Evolutionary conservation across 2,888 invertebrate species (phyloP).

Genomic region (Tetanocera ferruginea): DNA sequence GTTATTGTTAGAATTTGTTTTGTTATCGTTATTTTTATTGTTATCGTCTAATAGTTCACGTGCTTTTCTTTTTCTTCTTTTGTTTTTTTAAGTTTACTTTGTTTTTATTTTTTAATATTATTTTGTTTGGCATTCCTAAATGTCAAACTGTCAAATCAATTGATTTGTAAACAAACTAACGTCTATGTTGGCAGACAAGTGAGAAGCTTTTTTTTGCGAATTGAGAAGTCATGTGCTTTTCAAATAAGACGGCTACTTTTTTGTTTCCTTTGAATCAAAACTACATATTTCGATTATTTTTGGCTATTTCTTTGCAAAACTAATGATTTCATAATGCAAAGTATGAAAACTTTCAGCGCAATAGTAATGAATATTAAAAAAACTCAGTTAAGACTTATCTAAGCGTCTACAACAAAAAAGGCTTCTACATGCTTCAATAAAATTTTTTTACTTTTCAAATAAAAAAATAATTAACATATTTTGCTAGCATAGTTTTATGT

Average conservation of each 20-base stretch:
- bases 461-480: too few species aligned
- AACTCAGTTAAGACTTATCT: too few species aligned
- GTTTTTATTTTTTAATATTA: neutral
- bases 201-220: neutral
- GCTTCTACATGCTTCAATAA: too few species aligned
- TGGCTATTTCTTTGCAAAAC: too few species aligned
- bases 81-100: neutral
- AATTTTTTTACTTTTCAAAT: too few species aligned
- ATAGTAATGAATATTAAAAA: too few species aligned
- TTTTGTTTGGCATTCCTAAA: slow-evolving; percentile 20
- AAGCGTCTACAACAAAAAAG: too few species aligned
- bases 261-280: too few species aligned
- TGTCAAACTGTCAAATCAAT: slow-evolving; percentile 37
- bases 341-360: too few species aligned
- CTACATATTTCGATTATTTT: too few species aligned
- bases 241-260: neutral
- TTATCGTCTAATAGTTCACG: slow-evolving; percentile 6
- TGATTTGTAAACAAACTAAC: slow-evolving; percentile 26
- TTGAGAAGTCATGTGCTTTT: neutral
- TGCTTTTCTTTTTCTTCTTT: neutral
- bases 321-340: too few species aligned
- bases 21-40: slow-evolving; percentile 32
- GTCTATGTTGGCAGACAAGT: slow-evolving; percentile 5
- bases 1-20: slow-evolving; percentile 4
- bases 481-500: too few species aligned